phyloP scores from a whole-genome alignment of 35 echinoderm and acorn worm species.

The Apostichopus parvimensis region DNA sequence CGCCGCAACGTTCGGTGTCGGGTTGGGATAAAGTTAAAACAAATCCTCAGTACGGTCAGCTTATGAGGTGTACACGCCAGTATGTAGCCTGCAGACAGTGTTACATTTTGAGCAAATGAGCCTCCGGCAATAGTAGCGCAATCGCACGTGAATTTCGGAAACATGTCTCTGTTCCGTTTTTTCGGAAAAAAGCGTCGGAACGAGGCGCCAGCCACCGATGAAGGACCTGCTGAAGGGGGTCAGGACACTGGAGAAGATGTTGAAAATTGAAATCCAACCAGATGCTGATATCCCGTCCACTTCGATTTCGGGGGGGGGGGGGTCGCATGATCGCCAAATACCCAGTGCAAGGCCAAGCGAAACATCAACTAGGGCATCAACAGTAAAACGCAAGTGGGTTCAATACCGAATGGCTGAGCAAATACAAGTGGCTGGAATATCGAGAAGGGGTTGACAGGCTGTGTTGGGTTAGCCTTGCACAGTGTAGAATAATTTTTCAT shows the following conservation, averaged over 20 bases:
- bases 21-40: too few relatives aligned
- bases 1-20: too few relatives aligned
- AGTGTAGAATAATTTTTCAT: too few relatives aligned
- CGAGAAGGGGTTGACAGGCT: not conserved
- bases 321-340: not conserved
- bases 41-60: too few relatives aligned
- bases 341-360: not conserved
- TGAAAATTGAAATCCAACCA: not conserved
- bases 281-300: not conserved
- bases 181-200: not conserved
- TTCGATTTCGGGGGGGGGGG: not conserved
- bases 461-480: too few relatives aligned
- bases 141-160: not conserved
- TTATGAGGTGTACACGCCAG: too few relatives aligned
- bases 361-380: slow-evolving; percentile 4
- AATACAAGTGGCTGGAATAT: slow-evolving; percentile 33
- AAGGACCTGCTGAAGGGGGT: not conserved
- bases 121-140: not conserved
- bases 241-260: not conserved
- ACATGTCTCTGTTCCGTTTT: not conserved
- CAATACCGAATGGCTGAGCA: slow-evolving; percentile 17
- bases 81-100: too few relatives aligned
- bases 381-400: slow-evolving; percentile 23
- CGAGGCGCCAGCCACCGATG: not conserved
- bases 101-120: too few relatives aligned